Evolutionary conservation across 2,113 vertebrate species (phyloP), one percentile per base, ranked within the genome.

Genomic region (Pseudois nayaur): DNA sequence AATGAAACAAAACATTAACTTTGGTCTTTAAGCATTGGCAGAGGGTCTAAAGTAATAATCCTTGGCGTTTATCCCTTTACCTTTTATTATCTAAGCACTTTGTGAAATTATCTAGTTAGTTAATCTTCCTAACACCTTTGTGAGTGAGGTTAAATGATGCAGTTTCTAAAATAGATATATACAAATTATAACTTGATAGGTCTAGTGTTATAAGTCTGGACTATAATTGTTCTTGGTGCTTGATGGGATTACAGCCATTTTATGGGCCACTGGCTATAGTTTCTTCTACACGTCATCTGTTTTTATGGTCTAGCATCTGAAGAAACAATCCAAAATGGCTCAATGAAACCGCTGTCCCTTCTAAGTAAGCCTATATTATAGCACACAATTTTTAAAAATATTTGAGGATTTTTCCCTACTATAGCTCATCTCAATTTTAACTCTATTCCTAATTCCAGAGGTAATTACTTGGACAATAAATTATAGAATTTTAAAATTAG

Each of bases 1-100:
- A 97, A 88, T 19, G 96, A 98, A 98, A 97, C 97, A 98, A 98
- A 98, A 98, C 97, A 98, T 98, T 98, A 98, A 98, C 97, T 98
- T 97, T 96, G 91, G 94, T 96, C 97, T 98, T 97, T 98, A 90
- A 98, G 91, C 64, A 48, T 94, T 96, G 93, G 89, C 83, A 98
- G 92, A 98, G 97, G 92, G 89, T 97, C 96, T 97, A 96, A 97
- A 98, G 94, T 87, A 98, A 98, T 97, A 98, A 97, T 97, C 97
- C 87, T 95, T 97, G 95, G 96, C 94, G 97, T 97, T 98, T 97
- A 97, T 98, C 52, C 95, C 96, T 89, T 97, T 98, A 93, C 96
- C 86, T 98, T 98, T 98, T 98, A 98, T 98, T 96, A 97, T 96
- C 95, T 97, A 96, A 97, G 96, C 84, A 97, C 95, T 97, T 97